These are phyloP conservation scores for Todiramphus chloris DNA, from an alignment of 2,113 vertebrate genomes.

Conservation along the genomic window DNA sequence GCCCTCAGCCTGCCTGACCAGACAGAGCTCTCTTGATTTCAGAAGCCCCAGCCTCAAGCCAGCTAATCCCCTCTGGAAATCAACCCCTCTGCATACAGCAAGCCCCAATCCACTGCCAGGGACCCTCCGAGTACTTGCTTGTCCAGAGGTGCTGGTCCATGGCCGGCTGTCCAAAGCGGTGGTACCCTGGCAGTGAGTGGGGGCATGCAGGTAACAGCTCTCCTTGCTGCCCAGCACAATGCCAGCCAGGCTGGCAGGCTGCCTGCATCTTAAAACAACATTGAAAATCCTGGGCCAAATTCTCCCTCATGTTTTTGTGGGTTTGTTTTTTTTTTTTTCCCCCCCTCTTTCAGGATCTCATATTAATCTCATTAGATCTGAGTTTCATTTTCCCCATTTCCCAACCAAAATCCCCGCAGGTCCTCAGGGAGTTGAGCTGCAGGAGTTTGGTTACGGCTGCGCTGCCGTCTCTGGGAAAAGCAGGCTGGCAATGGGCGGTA, in stretches of 20 bases:
- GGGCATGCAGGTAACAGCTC: too few species aligned
- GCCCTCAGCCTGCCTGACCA: background rate
- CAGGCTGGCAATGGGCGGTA: background rate
- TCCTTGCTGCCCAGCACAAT: rapidly evolving
- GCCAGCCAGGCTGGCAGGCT: background rate
- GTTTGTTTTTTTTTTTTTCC: rapidly evolving
- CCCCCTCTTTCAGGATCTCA: background rate
- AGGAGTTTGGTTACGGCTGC: background rate
- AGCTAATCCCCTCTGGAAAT: background rate
- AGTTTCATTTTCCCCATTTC: background rate
- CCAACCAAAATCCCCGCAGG: background rate
- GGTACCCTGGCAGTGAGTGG: background rate
- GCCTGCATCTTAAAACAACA: background rate
- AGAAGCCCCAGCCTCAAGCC: background rate
- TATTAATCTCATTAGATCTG: background rate
- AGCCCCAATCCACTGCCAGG: background rate
- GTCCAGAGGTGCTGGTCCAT: too few species aligned
- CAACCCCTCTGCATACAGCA: background rate
- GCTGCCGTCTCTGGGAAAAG: background rate
- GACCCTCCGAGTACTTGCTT: too few species aligned
- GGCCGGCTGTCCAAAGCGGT: too few species aligned
- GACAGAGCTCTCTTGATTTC: background rate
- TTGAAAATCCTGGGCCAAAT: background rate
- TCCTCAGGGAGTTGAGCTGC: background rate
- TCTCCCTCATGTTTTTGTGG: background rate